phyloP scores from a whole-genome alignment of 2,113 vertebrate species.

The Salvelinus alpinus region DNA sequence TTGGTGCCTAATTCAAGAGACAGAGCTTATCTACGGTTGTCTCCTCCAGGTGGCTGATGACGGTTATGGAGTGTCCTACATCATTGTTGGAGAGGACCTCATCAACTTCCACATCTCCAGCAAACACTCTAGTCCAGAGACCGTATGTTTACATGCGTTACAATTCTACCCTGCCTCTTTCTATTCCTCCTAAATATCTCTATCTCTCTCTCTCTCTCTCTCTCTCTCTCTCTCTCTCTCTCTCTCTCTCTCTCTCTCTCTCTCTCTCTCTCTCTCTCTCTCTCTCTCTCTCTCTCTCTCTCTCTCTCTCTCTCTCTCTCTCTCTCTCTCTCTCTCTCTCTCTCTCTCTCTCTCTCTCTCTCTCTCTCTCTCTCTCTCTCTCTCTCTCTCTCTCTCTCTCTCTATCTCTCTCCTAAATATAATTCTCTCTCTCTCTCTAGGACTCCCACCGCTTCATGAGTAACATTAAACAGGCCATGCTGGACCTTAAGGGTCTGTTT shows the following conservation, averaged over 20 bases:
- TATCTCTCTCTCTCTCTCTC: too few relatives aligned
- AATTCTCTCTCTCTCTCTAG: slow-evolving; percentile 57
- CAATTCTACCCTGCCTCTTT: not conserved
- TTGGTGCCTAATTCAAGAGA: too few relatives aligned
- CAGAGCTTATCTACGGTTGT: not conserved
- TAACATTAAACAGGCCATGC: slow-evolving; percentile 84
- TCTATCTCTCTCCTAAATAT: not conserved
- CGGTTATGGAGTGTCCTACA: slow-evolving; percentile 96
- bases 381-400: too few relatives aligned
- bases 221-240: too few relatives aligned
- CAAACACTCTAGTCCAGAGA: slow-evolving; percentile 91
- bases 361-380: too few relatives aligned
- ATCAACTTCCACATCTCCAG: slow-evolving; percentile 97
- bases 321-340: too few relatives aligned
- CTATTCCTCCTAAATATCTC: too few relatives aligned
- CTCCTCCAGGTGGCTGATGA: slow-evolving; percentile 89
- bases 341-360: too few relatives aligned
- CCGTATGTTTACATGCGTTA: slow-evolving; percentile 72
- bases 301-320: not conserved
- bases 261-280: not conserved
- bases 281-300: too few relatives aligned
- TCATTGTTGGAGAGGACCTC: slow-evolving; percentile 85
- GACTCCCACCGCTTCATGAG: slow-evolving; percentile 90
- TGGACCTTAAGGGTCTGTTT: slow-evolving; percentile 83
- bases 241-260: too few relatives aligned